Evolutionary conservation across 2,113 vertebrate genomes (phyloP), one percentile per base, ranked within the genome.

Genomic region (Perccottus glenii): DNA sequence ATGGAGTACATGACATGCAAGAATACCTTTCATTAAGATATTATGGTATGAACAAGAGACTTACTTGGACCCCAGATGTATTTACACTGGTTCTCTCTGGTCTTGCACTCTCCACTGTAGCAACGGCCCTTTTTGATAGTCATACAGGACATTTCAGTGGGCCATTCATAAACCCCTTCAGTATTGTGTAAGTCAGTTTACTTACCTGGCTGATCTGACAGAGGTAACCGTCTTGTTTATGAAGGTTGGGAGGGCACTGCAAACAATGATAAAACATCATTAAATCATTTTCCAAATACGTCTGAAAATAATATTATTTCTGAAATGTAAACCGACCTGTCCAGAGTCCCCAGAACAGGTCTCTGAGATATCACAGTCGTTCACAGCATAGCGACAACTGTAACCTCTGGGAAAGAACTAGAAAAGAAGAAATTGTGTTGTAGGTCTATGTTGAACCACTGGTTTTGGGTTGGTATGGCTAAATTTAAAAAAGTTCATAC

Each of bases 21-120:
- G 16, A 27, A 14, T 9, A 10, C 55, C 19, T 63, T 36, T 35
- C 19, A 33, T 16, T 2, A 36, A 56, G 56, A 8, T 3, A 40
- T 9, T 50, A 36, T 27, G 8, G n/a, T 0, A 64, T 5, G 7
- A 19, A 53, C 57, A 5, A 16, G 64, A 12, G 11, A 94, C 98
- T 89, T 94, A 99, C 98, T 98, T 87, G 93, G 83, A 58, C 98
- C 97, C 98, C 98, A 99, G 89, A 99, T 94, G 86, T 97, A 96
- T 93, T 95, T 96, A 89, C 98, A 99, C 71, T 99, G 98, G 92
- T 93, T 97, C 74, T 99, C 97, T 87, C 97, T 94, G 44, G 94
- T 98, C 89, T 99, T 99, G 93, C 98, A 99, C 87, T 98, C 96
- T 66, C 97, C 98, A 0, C 77, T 94, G 79, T 98, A 99, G 89